Evolutionary conservation across 2,113 vertebrate genomes (phyloP).

Genomic region (Bungarus multicinctus): DNA sequence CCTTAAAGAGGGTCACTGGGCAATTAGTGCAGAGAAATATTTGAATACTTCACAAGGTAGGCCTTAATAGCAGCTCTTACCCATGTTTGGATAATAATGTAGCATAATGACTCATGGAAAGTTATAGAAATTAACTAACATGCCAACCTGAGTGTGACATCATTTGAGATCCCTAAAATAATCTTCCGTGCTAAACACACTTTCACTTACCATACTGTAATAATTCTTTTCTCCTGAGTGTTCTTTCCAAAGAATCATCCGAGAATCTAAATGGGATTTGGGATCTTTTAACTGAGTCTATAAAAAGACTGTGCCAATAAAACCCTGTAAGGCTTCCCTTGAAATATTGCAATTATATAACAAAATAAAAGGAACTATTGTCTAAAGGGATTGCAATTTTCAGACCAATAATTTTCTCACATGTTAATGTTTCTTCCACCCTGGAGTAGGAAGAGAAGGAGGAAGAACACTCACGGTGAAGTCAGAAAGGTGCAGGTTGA

Average conservation of each 20-base stretch:
- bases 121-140: constrained; percentile 16
- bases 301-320: constrained; percentile 66
- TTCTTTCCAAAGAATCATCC: constrained; percentile 31
- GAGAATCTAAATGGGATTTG: constrained; percentile 60
- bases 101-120: not conserved
- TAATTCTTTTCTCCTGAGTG: constrained; percentile 46
- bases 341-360: constrained; percentile 50
- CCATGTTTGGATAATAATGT: too few relatives aligned
- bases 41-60: too few relatives aligned
- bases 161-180: constrained; percentile 40
- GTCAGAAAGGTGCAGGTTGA: constrained; percentile 49
- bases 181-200: constrained; percentile 38
- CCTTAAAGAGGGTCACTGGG: too few relatives aligned
- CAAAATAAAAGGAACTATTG: constrained; percentile 53
- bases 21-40: too few relatives aligned
- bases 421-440: constrained; percentile 65
- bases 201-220: constrained; percentile 43
- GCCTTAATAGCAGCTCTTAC: too few relatives aligned
- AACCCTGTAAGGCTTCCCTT: constrained; percentile 59
- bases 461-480: constrained; percentile 12
- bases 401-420: constrained; percentile 54
- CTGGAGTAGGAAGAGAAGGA: constrained; percentile 37
- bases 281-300: constrained; percentile 62
- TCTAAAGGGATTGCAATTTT: constrained; percentile 59
- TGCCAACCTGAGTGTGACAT: not conserved